A percentile compares a stretch with the other conserved stretches of the same genome.
Evolutionary conservation across 2,888 invertebrate species (phyloP).

Genomic region (Eupithecia centaureata): DNA sequence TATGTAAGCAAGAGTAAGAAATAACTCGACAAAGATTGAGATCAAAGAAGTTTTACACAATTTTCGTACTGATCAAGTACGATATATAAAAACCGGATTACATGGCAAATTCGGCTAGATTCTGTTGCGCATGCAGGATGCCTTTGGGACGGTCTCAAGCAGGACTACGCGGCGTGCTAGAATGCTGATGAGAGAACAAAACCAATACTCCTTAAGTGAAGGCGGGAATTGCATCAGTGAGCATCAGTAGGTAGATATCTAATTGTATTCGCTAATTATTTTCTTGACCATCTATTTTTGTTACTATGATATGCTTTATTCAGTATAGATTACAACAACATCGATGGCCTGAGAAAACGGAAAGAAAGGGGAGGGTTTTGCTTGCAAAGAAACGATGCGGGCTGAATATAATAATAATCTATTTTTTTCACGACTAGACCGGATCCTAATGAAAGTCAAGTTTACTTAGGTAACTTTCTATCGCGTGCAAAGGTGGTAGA

Average conservation of each 20-base stretch:
- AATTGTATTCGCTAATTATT: neutral
- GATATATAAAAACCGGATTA: constrained; percentile 11
- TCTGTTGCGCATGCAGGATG: constrained; percentile 43
- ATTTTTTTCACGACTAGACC: neutral
- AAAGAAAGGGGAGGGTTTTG: neutral
- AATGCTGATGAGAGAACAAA: constrained; percentile 35
- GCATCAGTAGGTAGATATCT: neutral
- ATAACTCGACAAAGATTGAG: neutral
- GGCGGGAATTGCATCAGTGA: constrained; percentile 28
- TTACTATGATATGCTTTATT: neutral
- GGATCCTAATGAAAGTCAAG: neutral
- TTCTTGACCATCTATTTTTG: neutral
- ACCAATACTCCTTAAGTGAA: constrained; percentile 13
- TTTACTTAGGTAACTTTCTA: neutral
- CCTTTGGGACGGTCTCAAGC: constrained; percentile 41
- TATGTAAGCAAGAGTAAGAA: neutral
- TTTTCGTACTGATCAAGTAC: neutral
- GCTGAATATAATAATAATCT: neutral
- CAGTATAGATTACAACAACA: neutral
- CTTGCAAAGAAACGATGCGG: neutral
- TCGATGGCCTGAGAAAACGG: neutral
- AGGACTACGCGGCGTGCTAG: constrained; percentile 25
- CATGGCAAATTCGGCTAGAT: constrained; percentile 19
- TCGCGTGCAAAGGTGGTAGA: neutral
- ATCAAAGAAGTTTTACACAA: neutral